These are phyloP conservation scores for Myotis yumanensis DNA, from an alignment of 2,113 vertebrate species.

Conservation along the genomic window DNA sequence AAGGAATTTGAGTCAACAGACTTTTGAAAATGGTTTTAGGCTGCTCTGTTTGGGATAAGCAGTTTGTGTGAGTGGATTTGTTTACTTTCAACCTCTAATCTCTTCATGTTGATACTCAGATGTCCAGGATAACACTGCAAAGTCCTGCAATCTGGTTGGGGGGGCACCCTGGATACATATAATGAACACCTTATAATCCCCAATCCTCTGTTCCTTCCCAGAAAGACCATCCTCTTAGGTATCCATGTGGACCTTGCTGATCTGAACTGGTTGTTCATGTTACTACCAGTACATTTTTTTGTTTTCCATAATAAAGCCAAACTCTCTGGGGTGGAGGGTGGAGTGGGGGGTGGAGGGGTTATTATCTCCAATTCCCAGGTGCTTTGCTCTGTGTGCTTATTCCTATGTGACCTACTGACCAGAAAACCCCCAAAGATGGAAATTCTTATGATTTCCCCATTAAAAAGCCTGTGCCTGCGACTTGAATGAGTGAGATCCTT, in stretches of 20 bases:
- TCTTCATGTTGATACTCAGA: no score
- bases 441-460: background rate
- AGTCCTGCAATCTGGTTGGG: background rate
- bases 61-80: background rate
- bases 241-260: fast-evolving
- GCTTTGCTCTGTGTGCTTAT: background rate
- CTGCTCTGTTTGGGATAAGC: background rate
- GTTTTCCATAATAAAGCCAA: fast-evolving
- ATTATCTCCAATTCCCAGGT: background rate
- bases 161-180: fast-evolving
- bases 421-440: background rate
- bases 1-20: background rate
- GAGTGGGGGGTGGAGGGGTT: no score
- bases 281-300: fast-evolving
- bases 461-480: fast-evolving
- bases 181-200: fast-evolving
- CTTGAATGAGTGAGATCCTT: fast-evolving
- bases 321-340: no score
- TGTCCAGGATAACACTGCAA: fast-evolving
- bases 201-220: fast-evolving
- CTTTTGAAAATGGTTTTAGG: background rate
- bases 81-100: no score
- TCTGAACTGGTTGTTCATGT: fast-evolving
- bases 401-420: no score
- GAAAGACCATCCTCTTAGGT: fast-evolving